Conservation (phyloP, 2,797 vertebrate species). For the Alfaro cultratus region DNA sequence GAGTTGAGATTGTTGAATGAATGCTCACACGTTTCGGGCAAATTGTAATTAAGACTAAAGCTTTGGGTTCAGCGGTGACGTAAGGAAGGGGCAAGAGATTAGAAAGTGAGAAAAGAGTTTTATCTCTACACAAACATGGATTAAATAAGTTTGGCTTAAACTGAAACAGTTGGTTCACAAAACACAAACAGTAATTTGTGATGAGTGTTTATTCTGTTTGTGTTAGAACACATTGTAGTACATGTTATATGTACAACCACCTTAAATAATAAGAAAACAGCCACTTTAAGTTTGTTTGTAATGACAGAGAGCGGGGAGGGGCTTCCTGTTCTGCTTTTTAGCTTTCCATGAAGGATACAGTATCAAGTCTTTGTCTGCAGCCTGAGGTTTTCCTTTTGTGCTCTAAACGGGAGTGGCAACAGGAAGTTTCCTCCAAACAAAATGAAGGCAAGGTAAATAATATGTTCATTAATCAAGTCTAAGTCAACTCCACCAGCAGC, state of each 20-base stretch:
- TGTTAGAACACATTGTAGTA: not conserved
- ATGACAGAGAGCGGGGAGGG: not conserved
- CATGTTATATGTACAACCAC: not conserved
- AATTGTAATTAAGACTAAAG: slow-evolving; percentile 32
- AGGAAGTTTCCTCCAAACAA: slow-evolving; percentile 54
- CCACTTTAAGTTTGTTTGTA: not conserved
- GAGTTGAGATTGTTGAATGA: slow-evolving; percentile 15
- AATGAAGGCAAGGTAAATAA: slow-evolving; percentile 62
- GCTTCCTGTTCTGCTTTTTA: slow-evolving; percentile 39
- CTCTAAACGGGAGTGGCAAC: slow-evolving; percentile 56
- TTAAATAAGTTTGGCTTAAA: slow-evolving; percentile 27
- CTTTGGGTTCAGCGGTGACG: not conserved
- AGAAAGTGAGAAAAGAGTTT: slow-evolving; percentile 28
- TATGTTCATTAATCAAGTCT: slow-evolving; percentile 33
- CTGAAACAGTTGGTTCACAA: slow-evolving; percentile 18
- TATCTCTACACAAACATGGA: slow-evolving; percentile 20
- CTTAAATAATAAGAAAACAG: not conserved
- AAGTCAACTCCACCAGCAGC: slow-evolving; percentile 16
- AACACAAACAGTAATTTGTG: slow-evolving; percentile 11
- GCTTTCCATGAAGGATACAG: slow-evolving; percentile 38
- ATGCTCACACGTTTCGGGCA: slow-evolving; percentile 11
- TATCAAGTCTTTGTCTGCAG: slow-evolving; percentile 30
- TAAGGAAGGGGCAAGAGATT: slow-evolving; percentile 40
- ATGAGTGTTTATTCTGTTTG: not conserved
- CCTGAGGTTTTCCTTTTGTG: slow-evolving; percentile 47